phyloP scores from a whole-genome alignment of 2,888 invertebrate species.

The Drosophila picticornis region DNA sequence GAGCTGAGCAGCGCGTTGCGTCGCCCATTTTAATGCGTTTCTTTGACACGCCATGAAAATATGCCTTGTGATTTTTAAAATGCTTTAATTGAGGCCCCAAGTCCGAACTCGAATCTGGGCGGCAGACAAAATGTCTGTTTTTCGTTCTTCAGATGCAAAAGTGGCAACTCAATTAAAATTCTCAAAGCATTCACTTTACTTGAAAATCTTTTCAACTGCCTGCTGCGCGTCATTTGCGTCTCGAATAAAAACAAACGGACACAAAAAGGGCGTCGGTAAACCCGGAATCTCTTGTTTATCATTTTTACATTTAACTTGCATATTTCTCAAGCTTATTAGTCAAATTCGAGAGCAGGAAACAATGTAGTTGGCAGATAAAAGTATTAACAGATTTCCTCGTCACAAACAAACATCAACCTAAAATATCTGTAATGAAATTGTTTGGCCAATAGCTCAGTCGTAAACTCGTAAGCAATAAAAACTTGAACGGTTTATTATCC shows the following conservation, averaged over 20 bases:
- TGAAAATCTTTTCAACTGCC: constrained; percentile 44
- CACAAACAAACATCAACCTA: constrained; percentile 34
- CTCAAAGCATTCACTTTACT: constrained; percentile 72
- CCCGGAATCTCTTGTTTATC: background rate
- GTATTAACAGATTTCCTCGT: constrained; percentile 25
- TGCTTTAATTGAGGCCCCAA: constrained; percentile 73
- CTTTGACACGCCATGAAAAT: constrained; percentile 79
- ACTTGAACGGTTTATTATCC: constrained; percentile 46
- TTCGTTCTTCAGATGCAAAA: constrained; percentile 69
- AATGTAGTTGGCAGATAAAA: background rate
- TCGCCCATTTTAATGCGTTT: constrained; percentile 79
- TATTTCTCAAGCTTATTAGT: background rate
- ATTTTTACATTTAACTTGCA: background rate
- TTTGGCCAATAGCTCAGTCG: constrained; percentile 57
- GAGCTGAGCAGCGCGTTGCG: constrained; percentile 37
- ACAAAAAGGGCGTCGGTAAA: constrained; percentile 65
- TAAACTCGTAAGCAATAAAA: constrained; percentile 59
- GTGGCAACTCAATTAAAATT: constrained; percentile 76
- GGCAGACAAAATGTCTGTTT: constrained; percentile 77
- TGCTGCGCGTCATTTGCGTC: constrained; percentile 8
- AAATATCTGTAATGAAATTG: constrained; percentile 41
- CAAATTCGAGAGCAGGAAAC: background rate
- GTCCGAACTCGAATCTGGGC: constrained; percentile 36
- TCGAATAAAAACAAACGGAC: background rate
- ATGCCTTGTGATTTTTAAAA: constrained; percentile 81